Conservation (phyloP, 1,140 invertebrate genomes). For the Grapholita molesta region DNA sequence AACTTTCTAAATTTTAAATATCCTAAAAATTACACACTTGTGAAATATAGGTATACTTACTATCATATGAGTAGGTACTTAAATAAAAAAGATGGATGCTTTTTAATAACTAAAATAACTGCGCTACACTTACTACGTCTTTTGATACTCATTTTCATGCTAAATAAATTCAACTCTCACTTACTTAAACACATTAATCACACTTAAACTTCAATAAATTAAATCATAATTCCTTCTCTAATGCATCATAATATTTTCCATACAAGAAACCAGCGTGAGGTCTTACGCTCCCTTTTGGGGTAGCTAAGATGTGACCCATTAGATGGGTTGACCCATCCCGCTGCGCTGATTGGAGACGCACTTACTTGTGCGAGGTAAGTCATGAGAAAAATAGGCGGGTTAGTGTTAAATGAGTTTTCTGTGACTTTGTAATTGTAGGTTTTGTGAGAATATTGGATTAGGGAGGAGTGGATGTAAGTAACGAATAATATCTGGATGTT, state of each 20-base stretch:
- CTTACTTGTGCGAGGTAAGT: neutral
- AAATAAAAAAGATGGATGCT: too few relatives aligned
- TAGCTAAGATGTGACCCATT: neutral
- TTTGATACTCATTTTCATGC: neutral
- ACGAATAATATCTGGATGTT: neutral
- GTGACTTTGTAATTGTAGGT: slow-evolving; percentile 12
- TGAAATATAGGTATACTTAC: too few relatives aligned
- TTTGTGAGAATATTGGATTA: slow-evolving; percentile 8
- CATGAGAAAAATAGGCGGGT: slow-evolving; percentile 52
- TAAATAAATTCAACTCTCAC: neutral
- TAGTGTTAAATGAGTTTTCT: neutral
- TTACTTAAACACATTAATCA: slow-evolving; percentile 20
- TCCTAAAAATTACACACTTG: too few relatives aligned
- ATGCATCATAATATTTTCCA: slow-evolving; percentile 40
- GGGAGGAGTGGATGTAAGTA: neutral
- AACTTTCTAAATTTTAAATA: too few relatives aligned
- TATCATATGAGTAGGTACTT: too few relatives aligned
- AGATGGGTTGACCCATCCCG: slow-evolving; percentile 33
- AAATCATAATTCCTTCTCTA: slow-evolving; percentile 47
- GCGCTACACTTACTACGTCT: too few relatives aligned
- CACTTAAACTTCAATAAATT: slow-evolving; percentile 47
- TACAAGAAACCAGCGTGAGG: slow-evolving; percentile 33
- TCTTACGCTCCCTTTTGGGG: slow-evolving; percentile 26
- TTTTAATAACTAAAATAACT: too few relatives aligned
- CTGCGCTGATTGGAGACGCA: slow-evolving; percentile 34